Base-by-base conservation (phyloP, 2,888 invertebrate genomes). In the Branchellion lobata region DNA sequence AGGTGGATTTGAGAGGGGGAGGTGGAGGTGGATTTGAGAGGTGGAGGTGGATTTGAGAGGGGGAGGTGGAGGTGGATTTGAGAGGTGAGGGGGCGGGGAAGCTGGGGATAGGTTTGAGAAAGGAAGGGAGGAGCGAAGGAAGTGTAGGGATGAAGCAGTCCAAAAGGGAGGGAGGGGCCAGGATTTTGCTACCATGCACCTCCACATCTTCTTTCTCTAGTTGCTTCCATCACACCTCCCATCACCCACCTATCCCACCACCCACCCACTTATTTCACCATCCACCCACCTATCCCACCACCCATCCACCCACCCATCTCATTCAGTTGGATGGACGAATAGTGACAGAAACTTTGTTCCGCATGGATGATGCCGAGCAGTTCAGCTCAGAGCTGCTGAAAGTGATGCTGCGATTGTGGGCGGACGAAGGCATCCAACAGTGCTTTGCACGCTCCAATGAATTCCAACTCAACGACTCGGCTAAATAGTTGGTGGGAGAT, bases 361-460 rank as follows among this genome's bases (percentile, higher is more conserved):
- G 98, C 87, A 99, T 99, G 98, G 98, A 99, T 89, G 99, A 99
- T 89, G 99, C 99, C 84, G 99, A 99, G 90, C 98, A 99, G 83
- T 99, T 99, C 90, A 96, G 96, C 87, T 98, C 98, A 91, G 98
- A 99, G 89, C 91, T 99, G 85, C 90, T 98, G 86, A 93, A 93
- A 81, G 97, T 98, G 85, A 99, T 99, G 98, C 98, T 97, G 90
- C 92, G 97, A 89, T 92, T 99, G 86, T 99, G 99, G 99, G 92
- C 92, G 79, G 99, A 99, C 90, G 90, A 91, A 83, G 99, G 98
- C 80, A 97, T 99, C 83, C 97, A 98, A 90, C 96, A 96, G 89
- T 99, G 98, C 90, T 99, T 98, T 34, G 95, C 95, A 81, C 93
- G 99, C 89, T 96, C 96, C 90, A 99, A 99, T 91, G 99, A 99